Conservation (phyloP, 1,140 invertebrate species). For the Drosophila malerkotliana region DNA sequence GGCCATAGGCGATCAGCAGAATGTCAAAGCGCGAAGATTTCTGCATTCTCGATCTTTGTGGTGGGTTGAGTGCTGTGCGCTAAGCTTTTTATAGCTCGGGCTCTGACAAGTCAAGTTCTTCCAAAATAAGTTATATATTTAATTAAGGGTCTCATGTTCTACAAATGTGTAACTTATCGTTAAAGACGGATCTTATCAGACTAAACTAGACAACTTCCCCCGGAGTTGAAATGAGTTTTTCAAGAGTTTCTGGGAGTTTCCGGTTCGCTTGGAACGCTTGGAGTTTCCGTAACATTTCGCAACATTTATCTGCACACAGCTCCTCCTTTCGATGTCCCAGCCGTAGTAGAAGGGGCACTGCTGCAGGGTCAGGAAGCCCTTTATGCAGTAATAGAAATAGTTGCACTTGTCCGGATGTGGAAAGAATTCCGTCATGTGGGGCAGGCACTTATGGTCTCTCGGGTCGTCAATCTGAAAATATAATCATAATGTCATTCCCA, state of each 20-base stretch:
- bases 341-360: slow-evolving; percentile 81
- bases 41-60: slow-evolving; percentile 50
- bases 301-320: slow-evolving; percentile 69
- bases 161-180: slow-evolving; percentile 58
- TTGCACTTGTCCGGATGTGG: slow-evolving; percentile 78
- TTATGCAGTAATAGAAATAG: slow-evolving; percentile 82
- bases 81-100: slow-evolving; percentile 65
- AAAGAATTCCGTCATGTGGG: slow-evolving; percentile 75
- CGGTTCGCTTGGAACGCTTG: slow-evolving; percentile 43
- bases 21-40: slow-evolving; percentile 40
- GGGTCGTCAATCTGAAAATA: slow-evolving; percentile 49
- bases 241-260: slow-evolving; percentile 20
- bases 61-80: slow-evolving; percentile 17
- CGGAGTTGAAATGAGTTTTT: slow-evolving; percentile 20
- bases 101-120: slow-evolving; percentile 7
- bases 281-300: slow-evolving; percentile 71
- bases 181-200: slow-evolving; percentile 54
- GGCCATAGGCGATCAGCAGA: slow-evolving; percentile 19
- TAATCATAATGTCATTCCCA: slow-evolving; percentile 2
- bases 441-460: slow-evolving; percentile 66
- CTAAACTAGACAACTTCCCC: slow-evolving; percentile 39
- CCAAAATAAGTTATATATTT: slow-evolving; percentile 74
- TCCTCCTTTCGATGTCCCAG: slow-evolving; percentile 72
- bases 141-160: slow-evolving; percentile 63
- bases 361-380: slow-evolving; percentile 74